phyloP scores from a whole-genome alignment of 2,888 invertebrate genomes.

The Hipparchia semele region DNA sequence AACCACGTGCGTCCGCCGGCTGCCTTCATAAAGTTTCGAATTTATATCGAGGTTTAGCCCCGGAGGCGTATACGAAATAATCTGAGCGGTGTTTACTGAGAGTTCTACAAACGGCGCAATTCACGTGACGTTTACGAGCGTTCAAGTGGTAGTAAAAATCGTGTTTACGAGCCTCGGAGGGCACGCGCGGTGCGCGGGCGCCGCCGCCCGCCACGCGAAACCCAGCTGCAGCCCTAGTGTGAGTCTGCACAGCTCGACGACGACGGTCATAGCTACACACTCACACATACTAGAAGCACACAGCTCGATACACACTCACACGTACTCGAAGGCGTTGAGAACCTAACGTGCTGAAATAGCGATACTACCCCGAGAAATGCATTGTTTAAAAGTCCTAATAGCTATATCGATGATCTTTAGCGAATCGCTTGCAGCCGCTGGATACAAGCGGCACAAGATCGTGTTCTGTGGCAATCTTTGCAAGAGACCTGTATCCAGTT shows the following conservation, averaged over 20 bases:
- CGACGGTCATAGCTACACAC: too few species aligned
- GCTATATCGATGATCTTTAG: too few species aligned
- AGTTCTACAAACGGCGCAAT: slow-evolving; percentile 81
- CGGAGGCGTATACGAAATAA: slow-evolving; percentile 81
- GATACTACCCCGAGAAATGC: too few species aligned
- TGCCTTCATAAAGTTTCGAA: slow-evolving; percentile 76
- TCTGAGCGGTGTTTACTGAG: slow-evolving; percentile 78
- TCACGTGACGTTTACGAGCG: slow-evolving; percentile 80
- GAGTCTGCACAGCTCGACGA: background rate
- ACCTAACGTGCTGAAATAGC: too few species aligned
- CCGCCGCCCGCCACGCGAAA: slow-evolving; percentile 53
- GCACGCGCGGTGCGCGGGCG: slow-evolving; percentile 64
- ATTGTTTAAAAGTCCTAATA: too few species aligned
- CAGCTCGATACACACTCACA: too few species aligned
- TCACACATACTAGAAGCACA: too few species aligned
- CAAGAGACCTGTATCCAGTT: too few species aligned
- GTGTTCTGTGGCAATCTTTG: too few species aligned
- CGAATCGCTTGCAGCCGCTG: too few species aligned
- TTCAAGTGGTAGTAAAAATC: slow-evolving; percentile 80
- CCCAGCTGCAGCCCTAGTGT: slow-evolving; percentile 53
- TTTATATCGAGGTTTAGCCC: slow-evolving; percentile 80
- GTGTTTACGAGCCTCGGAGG: slow-evolving; percentile 71
- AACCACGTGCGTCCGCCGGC: slow-evolving; percentile 74
- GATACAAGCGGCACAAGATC: too few species aligned
- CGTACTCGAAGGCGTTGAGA: too few species aligned